Base-by-base conservation (phyloP, 1,140 invertebrate species). In the Acromyrmex heyeri region DNA sequence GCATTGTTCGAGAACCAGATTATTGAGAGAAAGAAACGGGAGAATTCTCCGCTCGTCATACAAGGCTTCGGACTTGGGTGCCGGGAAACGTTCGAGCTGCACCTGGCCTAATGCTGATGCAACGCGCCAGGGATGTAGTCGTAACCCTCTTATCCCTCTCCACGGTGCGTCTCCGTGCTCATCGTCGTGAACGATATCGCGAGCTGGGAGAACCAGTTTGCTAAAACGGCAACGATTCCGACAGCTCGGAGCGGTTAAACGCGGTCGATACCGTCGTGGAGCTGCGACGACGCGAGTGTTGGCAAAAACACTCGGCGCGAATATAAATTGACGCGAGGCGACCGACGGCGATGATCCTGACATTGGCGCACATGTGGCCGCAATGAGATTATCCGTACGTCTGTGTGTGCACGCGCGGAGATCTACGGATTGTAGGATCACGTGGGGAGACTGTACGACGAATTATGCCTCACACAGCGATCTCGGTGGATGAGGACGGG, bases 31-130 rank as follows among this genome's bases (percentile, higher is more conserved):
- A 7, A 59, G n/a, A 75, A 16, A 62, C 57, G 30, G 8, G 62
- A 14, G 24, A 34, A 30, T 53, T 8, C 61, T 24, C 53, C 24
- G 38, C 44, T 34, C 30, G 18, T 78, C 61, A 18, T 3, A 27
- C 30, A 5, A 7, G 16, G 18, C 18, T 4, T 14, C 5, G 5
- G 27, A 44, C 53, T n/a, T 18, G 34, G 53, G 67, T 12, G n/a
- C 78, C 38, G 78, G 48, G 50, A 59, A 72, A 72, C 34, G 34
- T 61, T 73, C 18, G 50, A 57, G 50, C 34, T 72, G 78, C 78
- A 82, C 78, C 78, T 82, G 78, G 67, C 30, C 50, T 72, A 65
- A 65, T 44, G 30, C 30, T 53, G 65, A 72, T 30, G 67, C 3
- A 38, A n/a, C 18, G 38, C 6, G 18, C 4, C 67, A 73, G 67